Conservation (phyloP, 1,140 invertebrate genomes). For the Arctopsyche grandis region DNA sequence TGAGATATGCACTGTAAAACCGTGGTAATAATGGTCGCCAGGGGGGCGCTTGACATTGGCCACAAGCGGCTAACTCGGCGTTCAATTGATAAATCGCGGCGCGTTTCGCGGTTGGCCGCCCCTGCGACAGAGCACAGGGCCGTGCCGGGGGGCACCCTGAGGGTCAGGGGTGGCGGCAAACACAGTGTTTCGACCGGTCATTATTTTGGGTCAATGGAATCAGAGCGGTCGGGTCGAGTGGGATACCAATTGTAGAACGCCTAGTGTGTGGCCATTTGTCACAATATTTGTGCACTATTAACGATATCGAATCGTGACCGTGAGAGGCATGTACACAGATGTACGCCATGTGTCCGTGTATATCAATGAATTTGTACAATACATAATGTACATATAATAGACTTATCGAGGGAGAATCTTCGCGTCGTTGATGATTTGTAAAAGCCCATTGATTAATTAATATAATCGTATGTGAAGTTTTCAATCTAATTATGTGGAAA, state of each 20-base stretch:
- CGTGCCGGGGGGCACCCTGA: not conserved
- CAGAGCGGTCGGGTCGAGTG: slow-evolving; percentile 6
- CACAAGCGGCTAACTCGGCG: too few species aligned
- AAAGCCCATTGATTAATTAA: too few species aligned
- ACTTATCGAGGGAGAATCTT: too few species aligned
- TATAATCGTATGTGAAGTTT: too few species aligned
- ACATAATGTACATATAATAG: too few species aligned
- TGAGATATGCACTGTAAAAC: too few species aligned
- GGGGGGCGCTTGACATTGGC: too few species aligned
- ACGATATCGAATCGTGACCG: not conserved
- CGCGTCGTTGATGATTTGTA: too few species aligned
- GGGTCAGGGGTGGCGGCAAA: slow-evolving; percentile 1
- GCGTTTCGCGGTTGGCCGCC: not conserved
- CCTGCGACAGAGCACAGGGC: not conserved
- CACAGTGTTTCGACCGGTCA: slow-evolving; percentile 17
- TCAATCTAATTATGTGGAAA: too few species aligned
- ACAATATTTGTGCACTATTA: slow-evolving; percentile 11
- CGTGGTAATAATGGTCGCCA: too few species aligned
- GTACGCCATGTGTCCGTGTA: not conserved
- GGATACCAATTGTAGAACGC: not conserved
- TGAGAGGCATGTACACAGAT: not conserved
- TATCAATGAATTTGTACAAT: too few species aligned
- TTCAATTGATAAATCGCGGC: not conserved
- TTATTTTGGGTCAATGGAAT: slow-evolving; percentile 35
- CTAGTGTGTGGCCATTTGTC: not conserved